These are phyloP conservation scores for Acleris emargana DNA, from an alignment of 2,888 invertebrate species.

Conservation along the genomic window DNA sequence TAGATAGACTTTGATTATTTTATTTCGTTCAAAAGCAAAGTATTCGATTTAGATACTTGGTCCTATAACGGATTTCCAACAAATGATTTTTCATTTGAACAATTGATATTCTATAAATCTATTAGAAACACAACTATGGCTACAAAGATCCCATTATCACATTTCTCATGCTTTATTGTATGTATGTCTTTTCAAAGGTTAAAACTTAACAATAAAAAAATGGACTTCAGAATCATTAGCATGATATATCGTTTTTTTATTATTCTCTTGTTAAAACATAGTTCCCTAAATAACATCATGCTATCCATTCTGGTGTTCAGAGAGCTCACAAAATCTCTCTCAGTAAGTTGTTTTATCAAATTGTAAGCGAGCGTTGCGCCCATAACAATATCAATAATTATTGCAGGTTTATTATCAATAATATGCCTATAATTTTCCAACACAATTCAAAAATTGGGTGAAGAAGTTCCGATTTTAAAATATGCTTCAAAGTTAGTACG, in stretches of 20 bases:
- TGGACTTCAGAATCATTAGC: slow-evolving; percentile 35
- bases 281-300: slow-evolving; percentile 12
- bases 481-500: neutral
- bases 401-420: slow-evolving; percentile 35
- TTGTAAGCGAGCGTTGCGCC: slow-evolving; percentile 20
- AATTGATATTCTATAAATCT: slow-evolving; percentile 37
- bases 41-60: slow-evolving; percentile 33
- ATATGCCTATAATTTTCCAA: slow-evolving; percentile 34
- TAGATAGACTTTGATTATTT: slow-evolving; percentile 55
- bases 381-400: slow-evolving; percentile 33
- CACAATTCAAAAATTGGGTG: slow-evolving; percentile 33
- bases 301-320: slow-evolving; percentile 1
- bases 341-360: slow-evolving; percentile 26
- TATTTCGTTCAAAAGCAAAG: slow-evolving; percentile 31
- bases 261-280: slow-evolving; percentile 1
- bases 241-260: slow-evolving; percentile 1
- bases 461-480: slow-evolving; percentile 21
- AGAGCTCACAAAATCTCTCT: slow-evolving; percentile 13
- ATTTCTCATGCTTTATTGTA: slow-evolving; percentile 56
- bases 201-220: slow-evolving; percentile 42
- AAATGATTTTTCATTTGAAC: slow-evolving; percentile 40
- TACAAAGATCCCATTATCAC: slow-evolving; percentile 59
- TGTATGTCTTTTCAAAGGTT: slow-evolving; percentile 31
- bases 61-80: slow-evolving; percentile 31
- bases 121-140: slow-evolving; percentile 45